Base-by-base conservation (phyloP, 2,888 invertebrate species). In the Stenichneumon culpator region DNA sequence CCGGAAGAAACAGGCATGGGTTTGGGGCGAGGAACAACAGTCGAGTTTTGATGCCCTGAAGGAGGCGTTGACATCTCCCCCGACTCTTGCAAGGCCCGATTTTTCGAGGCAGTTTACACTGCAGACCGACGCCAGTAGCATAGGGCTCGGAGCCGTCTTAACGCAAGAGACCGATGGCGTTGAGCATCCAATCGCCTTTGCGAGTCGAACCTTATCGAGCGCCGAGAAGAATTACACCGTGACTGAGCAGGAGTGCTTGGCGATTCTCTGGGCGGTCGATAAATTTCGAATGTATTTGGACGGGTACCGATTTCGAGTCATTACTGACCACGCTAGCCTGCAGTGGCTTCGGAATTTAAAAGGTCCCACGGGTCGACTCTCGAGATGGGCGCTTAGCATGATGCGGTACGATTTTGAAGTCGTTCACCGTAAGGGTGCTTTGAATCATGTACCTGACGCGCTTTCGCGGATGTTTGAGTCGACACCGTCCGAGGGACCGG, bases 241-340 rank as follows among this genome's bases (percentile, higher is more conserved):
- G 0, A 87, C 86, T 1, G 88, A 89, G 78, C 78, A 67, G 36
- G 90, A 91, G 36, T 91, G 89, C 63, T 63, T 89, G 0, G 89
- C 89, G 0, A 84, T 91, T 0, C 9, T 89, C 0, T 89, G 87
- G 87, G 78, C 85, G 0, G 81, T 90, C 0, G 72, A 86, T 1
- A 89, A 88, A 60, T 90, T 87, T n/a, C 44, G 90, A 0, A 68
- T 81, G 0, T 91, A 90, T 68, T 9, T 90, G 0, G 89, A 90
- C 57, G 91, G 89, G 0, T 74, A 82, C 6, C 70, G 78, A 1
- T 92, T 91, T 60, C 88, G 68, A 1, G 90, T 91, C 0, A 83
- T 90, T 0, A 91, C 89, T 0, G 89, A 90, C 28, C 90, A 90
- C n/a, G 47, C 70, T 16, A 86, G 86, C 14, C 60, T 91, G 0